phyloP scores from a whole-genome alignment of 2,797 vertebrate genomes.

The Macroramphosus scolopax region DNA sequence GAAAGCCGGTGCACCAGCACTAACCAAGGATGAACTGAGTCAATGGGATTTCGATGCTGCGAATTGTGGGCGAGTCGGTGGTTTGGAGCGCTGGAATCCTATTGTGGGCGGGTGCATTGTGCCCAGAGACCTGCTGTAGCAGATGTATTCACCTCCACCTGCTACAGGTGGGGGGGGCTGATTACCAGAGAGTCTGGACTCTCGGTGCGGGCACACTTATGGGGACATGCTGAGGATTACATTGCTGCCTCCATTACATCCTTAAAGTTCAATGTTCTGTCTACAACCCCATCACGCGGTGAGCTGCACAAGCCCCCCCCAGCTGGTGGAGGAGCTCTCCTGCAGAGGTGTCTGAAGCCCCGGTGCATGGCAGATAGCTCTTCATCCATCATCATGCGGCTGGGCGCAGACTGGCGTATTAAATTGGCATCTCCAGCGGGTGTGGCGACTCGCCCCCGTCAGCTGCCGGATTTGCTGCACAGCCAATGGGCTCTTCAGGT shows the following conservation, averaged over 20 bases:
- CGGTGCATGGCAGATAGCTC: too few relatives aligned
- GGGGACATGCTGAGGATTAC: too few relatives aligned
- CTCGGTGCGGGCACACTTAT: conserved; percentile 28
- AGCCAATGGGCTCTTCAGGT: too few relatives aligned
- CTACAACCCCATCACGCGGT: conserved; percentile 1
- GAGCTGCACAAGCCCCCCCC: too few relatives aligned
- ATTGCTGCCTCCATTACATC: too few relatives aligned
- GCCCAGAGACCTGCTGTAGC: conserved; percentile 53
- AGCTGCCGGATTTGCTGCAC: conserved; percentile 67
- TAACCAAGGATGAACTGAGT: conserved; percentile 46
- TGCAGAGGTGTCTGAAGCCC: conserved; percentile 11
- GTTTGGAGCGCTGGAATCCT: conserved; percentile 65
- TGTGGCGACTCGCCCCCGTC: too few relatives aligned
- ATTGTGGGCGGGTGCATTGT: conserved; percentile 62
- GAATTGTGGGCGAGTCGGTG: conserved; percentile 66
- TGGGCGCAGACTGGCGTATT: conserved; percentile 32
- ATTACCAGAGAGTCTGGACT: too few relatives aligned
- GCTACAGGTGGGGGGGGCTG: too few relatives aligned
- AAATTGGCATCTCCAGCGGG: conserved; percentile 62
- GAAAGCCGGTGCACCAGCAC: conserved; percentile 46
- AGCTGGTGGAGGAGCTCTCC: conserved; percentile 6
- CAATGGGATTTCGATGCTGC: conserved; percentile 64
- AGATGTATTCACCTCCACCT: conserved; percentile 70
- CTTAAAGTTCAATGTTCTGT: conserved; percentile 23
- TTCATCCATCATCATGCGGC: conserved; percentile 60